Evolutionary conservation across 2,888 invertebrate species (phyloP).

Genomic region (Stramonita haemastoma): DNA sequence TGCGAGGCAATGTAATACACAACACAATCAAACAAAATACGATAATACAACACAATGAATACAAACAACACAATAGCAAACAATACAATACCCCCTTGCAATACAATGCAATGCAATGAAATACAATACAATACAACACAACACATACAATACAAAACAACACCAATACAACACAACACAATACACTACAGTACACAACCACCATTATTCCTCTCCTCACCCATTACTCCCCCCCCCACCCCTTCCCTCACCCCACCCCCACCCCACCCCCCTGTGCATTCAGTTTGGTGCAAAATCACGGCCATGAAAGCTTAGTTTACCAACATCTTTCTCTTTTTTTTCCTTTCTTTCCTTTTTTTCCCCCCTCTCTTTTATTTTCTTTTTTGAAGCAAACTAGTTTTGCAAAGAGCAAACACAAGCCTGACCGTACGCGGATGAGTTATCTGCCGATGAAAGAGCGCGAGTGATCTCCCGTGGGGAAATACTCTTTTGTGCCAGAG

Average conservation of each 20-base stretch:
- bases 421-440: not conserved
- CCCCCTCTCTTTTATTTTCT: not conserved
- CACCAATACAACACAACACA: no score
- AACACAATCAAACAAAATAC: no score
- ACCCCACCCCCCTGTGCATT: not conserved
- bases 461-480: constrained; percentile 24
- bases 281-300: not conserved
- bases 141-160: no score
- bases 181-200: no score
- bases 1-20: no score
- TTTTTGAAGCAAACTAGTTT: not conserved
- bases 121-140: no score
- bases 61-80: no score
- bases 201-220: not conserved
- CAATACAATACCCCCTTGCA: no score
- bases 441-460: constrained; percentile 15
- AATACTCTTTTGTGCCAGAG: constrained; percentile 17
- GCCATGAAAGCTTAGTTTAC: constrained; percentile 1
- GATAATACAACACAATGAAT: no score
- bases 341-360: not conserved
- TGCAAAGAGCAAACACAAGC: not conserved
- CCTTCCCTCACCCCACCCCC: not conserved
- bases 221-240: not conserved
- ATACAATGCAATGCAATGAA: no score
- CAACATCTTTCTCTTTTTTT: not conserved